These are phyloP conservation scores for Gymnocephalus cernua DNA, from an alignment of 2,113 vertebrate genomes.

Conservation along the genomic window DNA sequence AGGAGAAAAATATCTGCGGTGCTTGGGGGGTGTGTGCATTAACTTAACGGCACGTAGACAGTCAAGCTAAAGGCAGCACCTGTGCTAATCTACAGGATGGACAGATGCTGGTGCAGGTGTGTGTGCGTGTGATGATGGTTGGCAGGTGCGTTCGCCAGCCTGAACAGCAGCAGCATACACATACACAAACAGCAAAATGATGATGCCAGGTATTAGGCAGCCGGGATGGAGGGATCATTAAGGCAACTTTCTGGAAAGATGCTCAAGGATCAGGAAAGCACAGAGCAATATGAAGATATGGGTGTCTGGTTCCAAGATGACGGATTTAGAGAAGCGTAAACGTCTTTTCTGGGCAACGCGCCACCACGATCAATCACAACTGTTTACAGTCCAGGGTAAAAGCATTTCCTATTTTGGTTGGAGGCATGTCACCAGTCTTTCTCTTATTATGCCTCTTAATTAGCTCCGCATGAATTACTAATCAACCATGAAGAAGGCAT, in stretches of 20 bases:
- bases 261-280: slow-evolving; percentile 63
- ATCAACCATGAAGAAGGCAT: slow-evolving; percentile 85
- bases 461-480: slow-evolving; percentile 85
- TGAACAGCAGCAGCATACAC: slow-evolving; percentile 63
- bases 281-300: slow-evolving; percentile 53
- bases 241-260: slow-evolving; percentile 75
- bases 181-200: slow-evolving; percentile 61
- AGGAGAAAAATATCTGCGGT: slow-evolving; percentile 37
- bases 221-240: slow-evolving; percentile 68
- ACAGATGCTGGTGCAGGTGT: slow-evolving; percentile 85
- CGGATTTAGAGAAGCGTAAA: slow-evolving; percentile 39
- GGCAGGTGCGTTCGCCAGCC: slow-evolving; percentile 69
- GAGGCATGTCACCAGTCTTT: slow-evolving; percentile 77
- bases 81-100: slow-evolving; percentile 75
- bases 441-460: slow-evolving; percentile 85
- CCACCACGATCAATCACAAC: slow-evolving; percentile 63
- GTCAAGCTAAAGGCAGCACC: slow-evolving; percentile 75
- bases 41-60: slow-evolving; percentile 48
- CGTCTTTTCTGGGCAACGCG: slow-evolving; percentile 38
- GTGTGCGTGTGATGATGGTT: slow-evolving; percentile 68
- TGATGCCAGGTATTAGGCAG: slow-evolving; percentile 55
- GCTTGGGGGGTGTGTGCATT: slow-evolving; percentile 52
- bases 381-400: slow-evolving; percentile 69
- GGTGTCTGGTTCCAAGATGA: slow-evolving; percentile 49
- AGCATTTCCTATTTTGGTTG: slow-evolving; percentile 65